Conservation (phyloP, 2,113 vertebrate genomes). For the Lutjanus erythropterus region DNA sequence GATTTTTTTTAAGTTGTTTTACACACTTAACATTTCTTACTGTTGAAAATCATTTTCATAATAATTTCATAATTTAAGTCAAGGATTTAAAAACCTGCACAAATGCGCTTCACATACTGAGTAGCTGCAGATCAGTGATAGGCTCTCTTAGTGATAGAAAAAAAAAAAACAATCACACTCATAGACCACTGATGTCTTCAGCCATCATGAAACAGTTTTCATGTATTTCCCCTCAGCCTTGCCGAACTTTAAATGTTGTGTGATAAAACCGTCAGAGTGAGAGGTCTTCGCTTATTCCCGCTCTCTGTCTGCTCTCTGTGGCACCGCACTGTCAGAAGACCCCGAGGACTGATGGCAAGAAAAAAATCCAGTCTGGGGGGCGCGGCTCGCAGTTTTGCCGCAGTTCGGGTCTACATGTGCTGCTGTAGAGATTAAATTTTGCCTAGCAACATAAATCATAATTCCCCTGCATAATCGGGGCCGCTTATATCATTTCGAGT, state of each 20-base stretch:
- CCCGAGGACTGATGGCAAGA: slow-evolving; percentile 77
- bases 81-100: too few relatives aligned
- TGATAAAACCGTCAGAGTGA: slow-evolving; percentile 47
- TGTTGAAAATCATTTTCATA: neutral
- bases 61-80: too few relatives aligned
- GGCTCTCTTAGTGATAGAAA: too few relatives aligned
- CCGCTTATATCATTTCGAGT: slow-evolving; percentile 21
- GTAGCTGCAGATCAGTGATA: too few relatives aligned
- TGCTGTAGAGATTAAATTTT: slow-evolving; percentile 70
- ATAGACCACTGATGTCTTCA: neutral
- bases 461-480: slow-evolving; percentile 36
- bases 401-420: slow-evolving; percentile 81
- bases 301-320: slow-evolving; percentile 66
- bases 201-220: neutral
- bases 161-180: too few relatives aligned
- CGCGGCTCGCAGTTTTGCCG: slow-evolving; percentile 84
- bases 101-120: too few relatives aligned
- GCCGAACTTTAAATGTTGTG: neutral
- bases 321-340: slow-evolving; percentile 79
- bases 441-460: slow-evolving; percentile 79
- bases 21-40: too few relatives aligned
- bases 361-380: slow-evolving; percentile 76
- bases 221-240: too few relatives aligned
- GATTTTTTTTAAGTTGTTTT: neutral
- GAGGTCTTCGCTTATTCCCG: neutral